Base-by-base conservation (phyloP, 2,888 invertebrate genomes). In the Drosophila prolongata region DNA sequence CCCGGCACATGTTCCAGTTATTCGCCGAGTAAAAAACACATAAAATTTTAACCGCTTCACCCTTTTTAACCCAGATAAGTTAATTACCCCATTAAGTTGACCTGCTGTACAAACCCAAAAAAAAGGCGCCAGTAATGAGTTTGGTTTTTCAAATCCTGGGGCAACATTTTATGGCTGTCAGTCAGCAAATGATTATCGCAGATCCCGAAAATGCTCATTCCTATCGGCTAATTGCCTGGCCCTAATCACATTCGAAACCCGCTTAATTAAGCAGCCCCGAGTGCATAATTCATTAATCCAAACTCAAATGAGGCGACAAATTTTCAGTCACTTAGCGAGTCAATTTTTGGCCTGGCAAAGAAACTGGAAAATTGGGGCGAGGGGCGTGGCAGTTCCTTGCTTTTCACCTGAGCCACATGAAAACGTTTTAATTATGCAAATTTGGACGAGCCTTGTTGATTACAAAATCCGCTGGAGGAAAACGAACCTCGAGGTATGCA, bases 341-440 rank as follows among this genome's bases (percentile, higher is more conserved):
- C 88, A 85, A 77, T 89, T 88, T 66, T 54, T 47, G n/a, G 43
- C 60, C 56, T 49, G 27, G 43, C 56, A 19, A 43, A 40, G 37
- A 43, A 47, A 24, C 46, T 16, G 66, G 49, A 62, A 66, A 62
- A 65, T 40, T 3, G 13, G 57, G 71, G 43, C 40, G 27, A 1
- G 68, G 14, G 30, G 49, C 27, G 52, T 40, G 43, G 42, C 35
- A 30, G 6, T 38, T 19, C 24, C 13, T 44, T 34, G 46, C 14
- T 13, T 37, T 19, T 55, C 65, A 70, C 72, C 81, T 78, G 82
- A 44, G 27, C 65, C 72, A 82, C 77, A 75, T 71, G 84, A 62
- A 65, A 73, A 68, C 75, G 75, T 87, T 90, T 89, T 87, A 86
- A 86, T 86, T 86, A 86, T 86, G 85, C 89, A 86, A 86, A 86